Evolutionary conservation across 1,140 invertebrate species (phyloP).

Genomic region (Anthonomus grandis): DNA sequence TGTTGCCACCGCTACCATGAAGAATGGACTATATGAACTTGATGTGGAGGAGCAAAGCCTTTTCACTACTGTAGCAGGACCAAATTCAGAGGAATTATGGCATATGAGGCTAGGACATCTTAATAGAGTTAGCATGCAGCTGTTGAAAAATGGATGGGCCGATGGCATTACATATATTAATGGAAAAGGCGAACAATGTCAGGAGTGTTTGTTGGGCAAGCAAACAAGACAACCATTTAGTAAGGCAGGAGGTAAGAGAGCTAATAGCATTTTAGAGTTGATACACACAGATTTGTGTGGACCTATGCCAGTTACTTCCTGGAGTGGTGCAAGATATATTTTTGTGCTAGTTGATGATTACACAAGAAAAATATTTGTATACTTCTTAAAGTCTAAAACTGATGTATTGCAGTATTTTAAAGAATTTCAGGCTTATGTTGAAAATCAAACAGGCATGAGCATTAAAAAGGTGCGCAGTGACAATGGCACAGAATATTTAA

Average conservation of each 20-base stretch:
- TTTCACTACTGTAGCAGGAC: neutral
- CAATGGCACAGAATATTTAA: conserved; percentile 44
- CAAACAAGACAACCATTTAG: conserved; percentile 22
- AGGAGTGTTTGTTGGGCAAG: conserved; percentile 29
- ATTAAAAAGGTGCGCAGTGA: conserved; percentile 37
- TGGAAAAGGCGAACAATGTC: conserved; percentile 11
- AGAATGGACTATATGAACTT: conserved; percentile 21
- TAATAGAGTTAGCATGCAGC: conserved; percentile 20
- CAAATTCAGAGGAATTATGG: conserved; percentile 21
- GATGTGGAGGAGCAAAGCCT: conserved; percentile 6
- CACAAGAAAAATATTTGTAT: conserved; percentile 40
- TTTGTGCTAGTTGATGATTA: conserved; percentile 47
- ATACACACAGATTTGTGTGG: conserved; percentile 27
- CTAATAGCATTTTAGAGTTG: conserved; percentile 20
- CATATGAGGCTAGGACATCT: conserved; percentile 26
- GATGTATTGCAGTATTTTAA: conserved; percentile 34
- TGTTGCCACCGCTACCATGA: conserved; percentile 16
- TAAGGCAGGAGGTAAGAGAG: conserved; percentile 10
- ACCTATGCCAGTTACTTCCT: conserved; percentile 24
- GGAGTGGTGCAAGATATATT: conserved; percentile 42
- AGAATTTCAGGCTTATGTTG: conserved; percentile 37
- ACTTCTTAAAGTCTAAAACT: conserved; percentile 39
- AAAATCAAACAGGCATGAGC: conserved; percentile 40
- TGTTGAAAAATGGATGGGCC: conserved; percentile 21
- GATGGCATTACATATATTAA: conserved; percentile 10